These are phyloP conservation scores for Artemia sinica DNA, from an alignment of 2,888 invertebrate genomes.

Conservation along the genomic window DNA sequence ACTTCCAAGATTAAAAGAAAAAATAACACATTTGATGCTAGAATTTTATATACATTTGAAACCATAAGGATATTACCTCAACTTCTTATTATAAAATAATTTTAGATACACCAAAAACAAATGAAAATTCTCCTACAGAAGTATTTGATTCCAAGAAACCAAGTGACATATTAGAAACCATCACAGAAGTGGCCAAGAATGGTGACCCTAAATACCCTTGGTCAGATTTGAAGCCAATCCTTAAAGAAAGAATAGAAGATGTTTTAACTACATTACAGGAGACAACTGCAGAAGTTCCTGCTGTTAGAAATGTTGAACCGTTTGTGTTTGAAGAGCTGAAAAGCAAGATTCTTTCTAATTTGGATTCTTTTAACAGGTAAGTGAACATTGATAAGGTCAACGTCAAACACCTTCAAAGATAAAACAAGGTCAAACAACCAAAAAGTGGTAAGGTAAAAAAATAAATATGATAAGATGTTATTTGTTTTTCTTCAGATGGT, in stretches of 20 bases:
- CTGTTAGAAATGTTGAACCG: constrained; percentile 70
- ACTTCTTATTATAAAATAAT: no score
- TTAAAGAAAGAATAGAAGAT: constrained; percentile 64
- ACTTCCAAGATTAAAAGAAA: no score
- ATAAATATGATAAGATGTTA: no score
- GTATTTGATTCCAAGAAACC: not conserved
- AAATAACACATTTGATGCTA: no score
- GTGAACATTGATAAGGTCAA: not conserved
- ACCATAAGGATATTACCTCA: no score
- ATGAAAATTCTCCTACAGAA: no score
- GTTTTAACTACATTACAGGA: constrained; percentile 77
- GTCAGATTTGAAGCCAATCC: constrained; percentile 66
- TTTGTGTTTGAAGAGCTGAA: constrained; percentile 80
- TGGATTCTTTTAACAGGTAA: constrained; percentile 48
- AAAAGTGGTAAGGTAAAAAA: no score
- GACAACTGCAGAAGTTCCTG: constrained; percentile 46
- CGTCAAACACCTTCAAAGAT: no score
- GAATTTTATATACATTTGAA: no score
- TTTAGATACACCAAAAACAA: no score
- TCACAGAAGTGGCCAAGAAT: constrained; percentile 75
- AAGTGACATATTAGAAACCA: constrained; percentile 57
- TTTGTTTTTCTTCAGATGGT: no score
- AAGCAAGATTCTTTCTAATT: constrained; percentile 55
- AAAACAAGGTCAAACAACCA: no score
- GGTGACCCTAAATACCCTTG: constrained; percentile 87